Evolutionary conservation across 2,888 invertebrate species (phyloP).

Genomic region (Abrostola tripartita): DNA sequence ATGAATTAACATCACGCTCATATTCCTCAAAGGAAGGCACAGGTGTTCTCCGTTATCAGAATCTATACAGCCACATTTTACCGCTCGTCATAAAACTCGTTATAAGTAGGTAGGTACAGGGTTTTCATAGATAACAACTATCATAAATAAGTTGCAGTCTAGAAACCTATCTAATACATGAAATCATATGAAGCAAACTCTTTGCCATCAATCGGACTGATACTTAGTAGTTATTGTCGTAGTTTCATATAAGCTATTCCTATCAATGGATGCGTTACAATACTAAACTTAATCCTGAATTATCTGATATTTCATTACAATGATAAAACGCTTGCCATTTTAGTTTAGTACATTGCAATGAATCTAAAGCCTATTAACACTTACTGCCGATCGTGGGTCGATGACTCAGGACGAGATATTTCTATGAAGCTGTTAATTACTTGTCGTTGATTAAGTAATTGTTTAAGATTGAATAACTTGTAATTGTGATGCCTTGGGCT

Average conservation of each 20-base stretch:
- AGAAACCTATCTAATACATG: too few species aligned
- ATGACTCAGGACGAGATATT: constrained; percentile 44
- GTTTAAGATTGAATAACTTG: constrained; percentile 38
- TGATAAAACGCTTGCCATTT: constrained; percentile 67
- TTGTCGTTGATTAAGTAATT: constrained; percentile 44
- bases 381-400: constrained; percentile 51
- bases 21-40: too few species aligned
- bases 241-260: neutral
- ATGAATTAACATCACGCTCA: too few species aligned
- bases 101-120: too few species aligned
- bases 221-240: neutral
- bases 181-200: too few species aligned
- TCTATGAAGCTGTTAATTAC: constrained; percentile 39
- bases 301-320: constrained; percentile 72
- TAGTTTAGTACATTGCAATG: constrained; percentile 56
- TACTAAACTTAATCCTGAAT: constrained; percentile 61
- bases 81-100: too few species aligned
- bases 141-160: too few species aligned
- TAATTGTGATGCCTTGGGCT: constrained; percentile 16
- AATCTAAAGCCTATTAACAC: constrained; percentile 64
- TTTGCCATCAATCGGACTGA: too few species aligned
- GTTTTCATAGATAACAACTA: too few species aligned
- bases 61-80: too few species aligned
- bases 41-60: too few species aligned
- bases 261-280: constrained; percentile 35